Base-by-base conservation (phyloP, 2,888 invertebrate genomes). In the Auanema sp. region DNA sequence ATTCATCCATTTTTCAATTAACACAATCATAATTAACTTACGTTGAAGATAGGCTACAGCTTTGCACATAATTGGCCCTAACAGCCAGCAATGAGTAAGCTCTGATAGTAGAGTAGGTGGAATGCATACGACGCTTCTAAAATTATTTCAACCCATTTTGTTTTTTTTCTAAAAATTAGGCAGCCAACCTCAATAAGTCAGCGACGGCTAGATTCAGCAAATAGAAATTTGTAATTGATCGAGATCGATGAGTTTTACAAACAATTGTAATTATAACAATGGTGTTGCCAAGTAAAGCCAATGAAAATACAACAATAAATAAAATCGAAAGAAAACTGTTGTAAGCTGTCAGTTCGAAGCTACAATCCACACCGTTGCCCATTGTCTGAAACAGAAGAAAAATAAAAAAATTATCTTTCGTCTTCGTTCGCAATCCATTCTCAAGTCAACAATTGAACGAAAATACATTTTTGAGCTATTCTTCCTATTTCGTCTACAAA, bases 71-170 rank as follows among this genome's bases (percentile, higher is more conserved):
- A 88, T 85, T 76, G 88, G 88, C 12, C 90, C 91, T 75, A 90
- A 90, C 70, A 90, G 68, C 77, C 77, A 77, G 57, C 77, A 77
- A 21, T 72, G 71, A 18, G 71, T 72, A 33, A 77, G 60, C 58
- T 74, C 74, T 44, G 68, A 66, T 40, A 77, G 64, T 12, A 90
- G 85, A 0, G 90, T 90, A 78, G 90, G 89, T 1, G 90, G 90
- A 86, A 92, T 89, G 81, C 91, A 91, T 84, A 91, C 90, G 0
- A 91, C 90, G 0, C 73, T 75, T 16, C 91, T 90, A 53, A 91
- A 87, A 50, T n/a, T 8, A 33, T 33, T 33, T 33, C 53, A 52
- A 5, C 23, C 11, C 23, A n/a, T n/a, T n/a, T n/a, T n/a, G n/a
- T n/a, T 21, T 4, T 18, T n/a, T 47, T 18, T 44, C 14, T 58